Base-by-base conservation (phyloP, 2,113 vertebrate species). In the Colinus virginianus region DNA sequence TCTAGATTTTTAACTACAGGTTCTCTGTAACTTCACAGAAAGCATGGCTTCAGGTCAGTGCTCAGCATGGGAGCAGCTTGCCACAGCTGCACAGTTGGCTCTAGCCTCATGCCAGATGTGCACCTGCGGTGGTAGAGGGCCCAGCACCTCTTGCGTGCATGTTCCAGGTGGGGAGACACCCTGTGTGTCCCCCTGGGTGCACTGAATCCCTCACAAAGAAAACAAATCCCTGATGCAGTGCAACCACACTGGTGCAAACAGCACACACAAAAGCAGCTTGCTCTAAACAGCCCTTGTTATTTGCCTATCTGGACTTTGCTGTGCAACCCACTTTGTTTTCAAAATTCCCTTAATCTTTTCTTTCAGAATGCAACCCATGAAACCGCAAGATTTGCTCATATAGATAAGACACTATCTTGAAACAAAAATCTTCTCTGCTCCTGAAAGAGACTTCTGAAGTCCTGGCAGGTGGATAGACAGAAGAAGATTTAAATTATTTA, bases 61-160 rank as follows among this genome's bases (percentile, higher is more conserved):
- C 71, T 85, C 76, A 51, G 82, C 43, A 42, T 42, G 38, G 49
- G 46, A 46, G 76, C 72, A 56, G 79, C 58, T 61, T 25, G 32
- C 53, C 13, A 3, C 42, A 48, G 81, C 0, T 46, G 46, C 11
- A 49, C 51, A 26, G 26, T 9, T n/a, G 59, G 64, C 46, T 26
- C 6, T 1, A 48, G 71, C 2, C 21, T 48, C 0, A 0, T 34
- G 77, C 53, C n/a, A 46, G 88, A 53, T 28, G 26, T 0, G 9
- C 30, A 26, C 46, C 30, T 40, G 1, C 46, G 17, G 63, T 78
- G 45, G 20, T 36, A 36, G 30, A 69, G 38, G 28, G 7, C 63
- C 67, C 83, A 43, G 63, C 48, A 62, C 43, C 25, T 40, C 84
- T 42, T 42, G 34, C 9, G 1, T 8, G n/a, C 21, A 10, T 11